Percentiles rank a stretch among this genome's conserved stretches.
Conservation (phyloP, 2,797 vertebrate genomes). For the Crax fasciolata region DNA sequence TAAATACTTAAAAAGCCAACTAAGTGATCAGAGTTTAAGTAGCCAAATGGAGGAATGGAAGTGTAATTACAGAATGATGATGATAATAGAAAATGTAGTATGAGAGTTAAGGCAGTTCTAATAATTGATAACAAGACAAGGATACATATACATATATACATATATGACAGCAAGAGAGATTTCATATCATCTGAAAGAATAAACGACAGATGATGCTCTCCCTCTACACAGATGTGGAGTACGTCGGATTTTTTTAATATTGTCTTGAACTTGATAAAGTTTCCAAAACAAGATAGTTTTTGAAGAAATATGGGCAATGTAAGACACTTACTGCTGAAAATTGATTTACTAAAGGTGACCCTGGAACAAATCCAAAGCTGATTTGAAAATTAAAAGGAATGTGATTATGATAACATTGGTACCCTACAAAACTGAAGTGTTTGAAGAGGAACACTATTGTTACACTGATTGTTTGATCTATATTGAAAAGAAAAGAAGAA, state of each 20-base stretch:
- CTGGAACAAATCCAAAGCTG: conserved; percentile 71
- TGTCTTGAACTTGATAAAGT: conserved; percentile 8
- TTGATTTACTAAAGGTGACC: conserved; percentile 72
- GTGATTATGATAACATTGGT: conserved; percentile 23
- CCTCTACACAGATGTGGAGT: neutral
- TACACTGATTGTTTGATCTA: conserved; percentile 67
- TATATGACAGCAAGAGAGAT: neutral
- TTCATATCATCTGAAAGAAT: neutral
- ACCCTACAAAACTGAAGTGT: conserved; percentile 50
- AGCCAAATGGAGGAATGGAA: conserved; percentile 10
- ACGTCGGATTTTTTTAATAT: neutral
- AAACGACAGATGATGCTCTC: neutral
- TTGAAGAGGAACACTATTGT: conserved; percentile 43
- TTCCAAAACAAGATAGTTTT: conserved; percentile 14
- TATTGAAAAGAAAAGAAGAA: conserved; percentile 74
- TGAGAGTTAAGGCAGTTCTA: neutral
- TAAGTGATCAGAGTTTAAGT: neutral
- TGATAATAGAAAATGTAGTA: neutral
- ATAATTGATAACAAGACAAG: neutral
- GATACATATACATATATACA: neutral
- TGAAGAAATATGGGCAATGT: conserved; percentile 38
- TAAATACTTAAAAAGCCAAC: neutral
- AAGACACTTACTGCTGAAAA: conserved; percentile 70
- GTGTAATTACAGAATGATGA: neutral
- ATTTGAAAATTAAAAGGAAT: conserved; percentile 76